Evolutionary conservation across 2,888 invertebrate genomes (phyloP), one percentile per base, ranked within the genome.

Genomic region (Hydropsyche betteni): DNA sequence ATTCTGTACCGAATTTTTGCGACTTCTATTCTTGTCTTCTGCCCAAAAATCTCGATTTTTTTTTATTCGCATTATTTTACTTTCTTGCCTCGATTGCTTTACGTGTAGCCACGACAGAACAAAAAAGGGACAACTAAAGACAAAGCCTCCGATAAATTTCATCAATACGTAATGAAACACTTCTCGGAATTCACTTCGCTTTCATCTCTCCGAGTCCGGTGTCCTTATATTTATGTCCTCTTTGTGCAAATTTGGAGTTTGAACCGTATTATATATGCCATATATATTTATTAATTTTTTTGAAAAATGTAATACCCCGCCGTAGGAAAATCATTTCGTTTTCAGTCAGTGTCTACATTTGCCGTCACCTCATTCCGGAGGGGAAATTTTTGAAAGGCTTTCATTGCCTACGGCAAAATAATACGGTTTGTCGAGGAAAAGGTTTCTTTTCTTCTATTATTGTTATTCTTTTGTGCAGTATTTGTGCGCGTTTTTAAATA

Each of bases 81-180:
- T 12, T 12, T 16, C 53, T 16, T 34, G 8, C 34, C n/a, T 64
- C 10, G 34, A 64, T 64, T 64, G 64, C 36, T 36, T 64, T 64
- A 12, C 34, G 36, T n/a, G 64, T 64, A 8, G 64, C 64, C 12
- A 5, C 34, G 44, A 64, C 34, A 64, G 64, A 10, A 64, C 24
- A 64, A 36, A 64, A 64, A 64, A 64, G 36, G 55, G 55, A 34
- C 33, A 64, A 64, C 64, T 64, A 64, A 64, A 64, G 64, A 64
- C 64, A 64, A 64, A 64, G 64, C 36, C 64, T 36, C 64, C 64
- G 34, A 64, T 64, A 64, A 64, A 64, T 64, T 64, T 64, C 64
- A 36, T 64, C 64, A 64, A 64, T 64, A 64, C 64, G 64, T 64
- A 64, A 64, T 64, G 64, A 64, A 64, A 64, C 64, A 64, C 64